Percentiles rank a stretch among this genome's conserved stretches.
phyloP scores from a whole-genome alignment of 2,888 invertebrate species.

The Coenonympha glycerion region DNA sequence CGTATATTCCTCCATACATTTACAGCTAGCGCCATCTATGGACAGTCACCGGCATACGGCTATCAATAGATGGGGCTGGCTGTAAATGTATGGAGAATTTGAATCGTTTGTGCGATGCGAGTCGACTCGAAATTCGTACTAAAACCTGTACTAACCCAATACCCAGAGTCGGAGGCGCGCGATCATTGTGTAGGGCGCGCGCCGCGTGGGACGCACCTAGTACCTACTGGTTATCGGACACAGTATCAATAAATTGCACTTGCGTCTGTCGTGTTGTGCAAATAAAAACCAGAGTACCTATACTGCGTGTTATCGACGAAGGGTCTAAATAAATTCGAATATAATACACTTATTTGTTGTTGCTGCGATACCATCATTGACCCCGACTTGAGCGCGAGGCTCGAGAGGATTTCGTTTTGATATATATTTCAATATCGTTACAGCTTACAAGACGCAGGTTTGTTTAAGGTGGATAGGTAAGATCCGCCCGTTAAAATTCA shows the following conservation, averaged over 20 bases:
- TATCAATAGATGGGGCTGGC: too few relatives aligned
- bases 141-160: too few relatives aligned
- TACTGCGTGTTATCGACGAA: conserved; percentile 64
- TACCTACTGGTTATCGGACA: conserved; percentile 68
- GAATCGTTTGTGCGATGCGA: too few relatives aligned
- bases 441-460: conserved; percentile 19
- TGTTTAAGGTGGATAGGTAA: too few relatives aligned
- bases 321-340: conserved; percentile 68
- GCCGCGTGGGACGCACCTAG: conserved; percentile 67
- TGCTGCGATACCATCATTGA: conserved; percentile 63
- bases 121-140: too few relatives aligned
- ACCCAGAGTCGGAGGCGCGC: conserved; percentile 44
- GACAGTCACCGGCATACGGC: too few relatives aligned
- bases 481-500: too few relatives aligned
- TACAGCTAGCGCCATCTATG: too few relatives aligned
- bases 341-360: conserved; percentile 58
- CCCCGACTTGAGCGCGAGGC: conserved; percentile 30
- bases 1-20: too few relatives aligned
- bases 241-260: conserved; percentile 73
- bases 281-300: conserved; percentile 63
- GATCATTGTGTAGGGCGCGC: conserved; percentile 41
- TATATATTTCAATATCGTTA: conserved; percentile 26
- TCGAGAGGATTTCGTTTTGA: conserved; percentile 28
- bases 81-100: too few relatives aligned
- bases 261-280: conserved; percentile 61